Base-by-base conservation (phyloP, 2,888 invertebrate species). In the Leptinotarsa peninsularis region DNA sequence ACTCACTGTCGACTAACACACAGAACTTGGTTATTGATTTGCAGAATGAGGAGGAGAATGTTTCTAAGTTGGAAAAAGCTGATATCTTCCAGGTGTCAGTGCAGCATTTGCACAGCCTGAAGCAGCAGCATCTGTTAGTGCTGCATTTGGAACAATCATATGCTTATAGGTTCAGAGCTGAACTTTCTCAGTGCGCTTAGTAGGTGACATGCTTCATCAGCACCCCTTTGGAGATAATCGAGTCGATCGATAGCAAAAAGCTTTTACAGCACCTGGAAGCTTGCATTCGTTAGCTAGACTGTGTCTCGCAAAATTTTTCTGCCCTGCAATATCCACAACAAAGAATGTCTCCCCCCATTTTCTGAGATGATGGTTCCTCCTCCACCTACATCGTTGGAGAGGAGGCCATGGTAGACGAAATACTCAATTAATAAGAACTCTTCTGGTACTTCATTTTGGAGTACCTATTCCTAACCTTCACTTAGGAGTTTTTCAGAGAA, bases 51-150 rank as follows among this genome's bases (percentile, higher is more conserved):
- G 95, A 95, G 81, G 95, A 95, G 89, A 95, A 94, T 89, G 91
- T 95, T 78, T 93, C 94, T 81, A 94, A 95, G 88, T 88, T 95
- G 85, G 95, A 95, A 88, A 95, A 95, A 89, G 95, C 95, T 4
- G 95, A 95, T 87, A 95, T 96, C 84, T 91, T 96, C 83, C 95
- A 95, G 85, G 88, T 95, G 85, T 95, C 95, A 58, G 95, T 95
- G 71, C 92, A 94, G 80, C 95, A 95, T 88, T 90, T 95, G 33
- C 92, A 93, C 83, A 91, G 90, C 49, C 86, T 93, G 63, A 88
- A 91, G 74, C 89, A 91, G 15, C 90, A 90, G 72, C 90, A 91
- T 75, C 88, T 90, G 56, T 86, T 92, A 15, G 89, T 90, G 17
- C 81, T 90, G 18, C 90, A 90, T 0, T 88, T 90, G n/a, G 90